Evolutionary conservation across 1,140 invertebrate species (phyloP).

Genomic region (Adoxophyes honmai): DNA sequence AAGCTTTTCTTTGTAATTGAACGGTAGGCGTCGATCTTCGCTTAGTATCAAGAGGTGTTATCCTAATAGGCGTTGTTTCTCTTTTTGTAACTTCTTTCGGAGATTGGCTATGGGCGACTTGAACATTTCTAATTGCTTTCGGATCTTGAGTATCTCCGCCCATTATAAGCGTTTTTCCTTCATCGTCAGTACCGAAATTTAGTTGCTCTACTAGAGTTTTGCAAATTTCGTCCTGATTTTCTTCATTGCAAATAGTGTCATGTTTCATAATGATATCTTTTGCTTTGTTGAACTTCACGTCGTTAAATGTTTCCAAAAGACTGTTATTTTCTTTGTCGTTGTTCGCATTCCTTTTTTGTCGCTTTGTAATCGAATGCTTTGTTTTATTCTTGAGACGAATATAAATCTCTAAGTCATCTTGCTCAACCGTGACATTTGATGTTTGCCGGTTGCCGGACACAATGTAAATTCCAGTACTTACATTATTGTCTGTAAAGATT

Average conservation of each 20-base stretch:
- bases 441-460: slow-evolving; percentile 34
- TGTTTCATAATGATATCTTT: slow-evolving; percentile 50
- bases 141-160: slow-evolving; percentile 17
- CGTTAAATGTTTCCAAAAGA: slow-evolving; percentile 29
- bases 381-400: slow-evolving; percentile 40
- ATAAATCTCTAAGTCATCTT: slow-evolving; percentile 33
- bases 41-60: not conserved
- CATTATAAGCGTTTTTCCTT: slow-evolving; percentile 20
- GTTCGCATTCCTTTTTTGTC: slow-evolving; percentile 30
- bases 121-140: slow-evolving; percentile 13
- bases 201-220: slow-evolving; percentile 48
- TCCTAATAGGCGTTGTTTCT: not conserved
- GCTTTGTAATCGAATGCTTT: slow-evolving; percentile 19
- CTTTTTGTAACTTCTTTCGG: not conserved
- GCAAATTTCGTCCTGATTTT: slow-evolving; percentile 40
- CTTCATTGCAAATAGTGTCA: slow-evolving; percentile 42
- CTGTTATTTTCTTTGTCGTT: slow-evolving; percentile 2
- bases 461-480: slow-evolving; percentile 41
- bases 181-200: slow-evolving; percentile 32
- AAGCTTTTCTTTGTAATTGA: not conserved
- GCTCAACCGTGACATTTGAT: slow-evolving; percentile 34
- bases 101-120: slow-evolving; percentile 16
- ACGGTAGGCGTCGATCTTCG: not conserved
- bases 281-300: slow-evolving; percentile 39
- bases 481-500: slow-evolving; percentile 29